Percentiles rank a stretch among this genome's conserved stretches.
These are phyloP conservation scores for Vulpes vulpes DNA, from an alignment of 2,113 vertebrate species.

Conservation along the genomic window DNA sequence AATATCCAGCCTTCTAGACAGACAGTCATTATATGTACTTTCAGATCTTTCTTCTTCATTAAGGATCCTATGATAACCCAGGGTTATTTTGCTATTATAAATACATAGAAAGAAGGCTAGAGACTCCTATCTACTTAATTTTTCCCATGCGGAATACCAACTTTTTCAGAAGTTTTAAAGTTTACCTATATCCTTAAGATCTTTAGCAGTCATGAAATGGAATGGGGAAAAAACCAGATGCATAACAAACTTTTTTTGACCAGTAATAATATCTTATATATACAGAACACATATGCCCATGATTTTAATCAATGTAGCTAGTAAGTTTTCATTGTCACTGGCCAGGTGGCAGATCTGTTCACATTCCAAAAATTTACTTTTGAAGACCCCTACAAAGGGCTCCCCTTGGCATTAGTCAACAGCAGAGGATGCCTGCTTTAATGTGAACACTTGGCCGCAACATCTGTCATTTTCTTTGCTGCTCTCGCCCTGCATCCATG, in stretches of 20 bases:
- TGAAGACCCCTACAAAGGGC: conserved; percentile 52
- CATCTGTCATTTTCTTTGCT: conserved; percentile 64
- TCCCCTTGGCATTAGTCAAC: conserved; percentile 59
- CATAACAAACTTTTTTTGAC: background rate
- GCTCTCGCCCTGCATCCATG: background rate
- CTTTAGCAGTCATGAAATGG: background rate
- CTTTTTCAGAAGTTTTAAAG: background rate
- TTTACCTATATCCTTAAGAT: background rate
- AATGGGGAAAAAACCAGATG: background rate
- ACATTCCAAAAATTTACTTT: conserved; percentile 66
- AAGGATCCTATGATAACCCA: background rate
- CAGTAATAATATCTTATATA: background rate
- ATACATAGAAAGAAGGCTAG: background rate
- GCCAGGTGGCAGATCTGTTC: conserved; percentile 63
- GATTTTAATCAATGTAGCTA: conserved; percentile 43
- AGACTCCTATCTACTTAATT: background rate
- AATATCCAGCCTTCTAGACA: background rate
- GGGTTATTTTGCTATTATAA: background rate
- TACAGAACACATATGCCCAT: background rate
- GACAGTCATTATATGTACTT: background rate
- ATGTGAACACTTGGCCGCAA: conserved; percentile 58
- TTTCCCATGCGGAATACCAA: background rate
- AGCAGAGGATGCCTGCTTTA: conserved; percentile 50
- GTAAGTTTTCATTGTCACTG: conserved; percentile 42
- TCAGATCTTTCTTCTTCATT: background rate